Evolutionary conservation across 2,888 invertebrate species (phyloP), one percentile per base, ranked within the genome.

Genomic region (Busseola fusca): DNA sequence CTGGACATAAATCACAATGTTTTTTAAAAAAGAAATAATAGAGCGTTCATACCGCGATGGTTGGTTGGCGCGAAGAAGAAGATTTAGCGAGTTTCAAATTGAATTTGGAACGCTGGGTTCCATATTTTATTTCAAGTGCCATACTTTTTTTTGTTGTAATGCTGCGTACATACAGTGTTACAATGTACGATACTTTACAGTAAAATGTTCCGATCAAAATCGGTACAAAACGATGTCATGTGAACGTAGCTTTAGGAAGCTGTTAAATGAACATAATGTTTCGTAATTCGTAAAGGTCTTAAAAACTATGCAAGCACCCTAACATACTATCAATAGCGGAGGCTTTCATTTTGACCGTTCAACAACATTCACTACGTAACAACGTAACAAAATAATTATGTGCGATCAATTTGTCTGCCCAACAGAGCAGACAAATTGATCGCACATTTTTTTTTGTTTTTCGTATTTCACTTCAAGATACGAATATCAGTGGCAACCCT

Each of bases 21-120:
- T 87, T 91, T 91, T 90, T 90, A 87, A 91, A 30, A 94, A 93
- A 92, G 90, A 90, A 93, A 93, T 92, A 92, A 93, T 93, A 92
- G 92, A 92, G 79, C 80, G 89, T 88, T 88, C 86, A 88, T 89
- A 87, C 86, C 84, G 86, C 50, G 82, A 82, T 81, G 78, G 84
- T 50, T 63, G 72, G 70, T 70, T 90, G 92, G 92, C 84, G 70
- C 83, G 90, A 90, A 87, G 76, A 64, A 85, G 42, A 80, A 76
- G 82, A 68, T 64, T 58, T 66, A 63, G 76, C 73, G 72, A 60
- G 16, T 64, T 64, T 70, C 9, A 78, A 64, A 57, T 78, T 74
- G 30, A 64, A 64, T 65, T 65, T 57, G 21, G 73, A 73, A 73
- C 16, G 16, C 25, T 54, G 37, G 14, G 45, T 45, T 59, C 58